Base-by-base conservation (phyloP, 2,888 invertebrate species). In the Sisyra terminalis region DNA sequence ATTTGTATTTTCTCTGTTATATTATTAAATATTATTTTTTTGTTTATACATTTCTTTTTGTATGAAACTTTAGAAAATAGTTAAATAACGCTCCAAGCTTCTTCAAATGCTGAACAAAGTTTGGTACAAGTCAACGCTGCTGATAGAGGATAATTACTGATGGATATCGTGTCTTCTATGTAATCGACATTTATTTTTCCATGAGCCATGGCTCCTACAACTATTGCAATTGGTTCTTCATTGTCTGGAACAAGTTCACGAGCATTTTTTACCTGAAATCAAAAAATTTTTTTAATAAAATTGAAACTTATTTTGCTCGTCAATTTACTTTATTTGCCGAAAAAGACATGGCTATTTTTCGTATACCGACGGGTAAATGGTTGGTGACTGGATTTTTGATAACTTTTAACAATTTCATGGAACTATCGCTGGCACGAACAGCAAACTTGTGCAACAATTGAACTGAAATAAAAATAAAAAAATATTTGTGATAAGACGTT, bases 141-240 rank as follows among this genome's bases (percentile, higher is more conserved):
- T 30, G 96, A 97, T 31, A 98, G 66, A 3, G 97, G 98, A 65
- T 93, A 97, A 59, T 86, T 89, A 59, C 94, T 94, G 44, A 99
- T 85, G 3, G 97, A 90, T 55, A 89, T 70, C 0, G 78, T 76
- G 48, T 85, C 86, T 67, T 98, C 96, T 1, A 81, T 75, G 62
- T 96, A 98, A 61, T 96, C 92, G 1, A 69, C 66, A 51, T 77
- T 73, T 46, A 97, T 79, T 63, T 83, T 85, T 43, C 98, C 98
- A 64, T 94, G 90, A 0, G 98, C 97, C 82, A 98, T 94, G 2
- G 97, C 93, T 32, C 98, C 98, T 45, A 98, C 70, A 2, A 96
- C 81, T 50, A 98, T 67, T 0, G 84, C 92, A 44, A 96, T 72
- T 1, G 96, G 93, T 45, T 76, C 75, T 48, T 90, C 84, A 39